Conservation (phyloP, 2,113 vertebrate species). For the Dermatemys mawii region DNA sequence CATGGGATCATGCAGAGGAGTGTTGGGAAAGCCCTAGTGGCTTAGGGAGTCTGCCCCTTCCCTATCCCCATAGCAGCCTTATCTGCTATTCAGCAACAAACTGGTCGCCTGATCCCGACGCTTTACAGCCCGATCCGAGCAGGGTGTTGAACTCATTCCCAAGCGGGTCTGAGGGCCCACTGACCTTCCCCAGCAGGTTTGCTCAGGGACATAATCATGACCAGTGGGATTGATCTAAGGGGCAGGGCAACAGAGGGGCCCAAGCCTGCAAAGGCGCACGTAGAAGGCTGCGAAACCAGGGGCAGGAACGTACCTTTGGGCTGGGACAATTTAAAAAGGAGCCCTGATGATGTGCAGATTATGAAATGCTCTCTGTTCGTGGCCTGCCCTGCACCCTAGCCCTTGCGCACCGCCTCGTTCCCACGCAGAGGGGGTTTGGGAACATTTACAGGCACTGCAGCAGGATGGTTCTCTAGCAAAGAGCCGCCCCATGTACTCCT, state of each 20-base stretch:
- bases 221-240: not conserved
- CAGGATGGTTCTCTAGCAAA: not conserved
- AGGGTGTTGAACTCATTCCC: no score
- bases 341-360: no score
- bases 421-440: not conserved
- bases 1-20: not conserved
- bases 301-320: not conserved
- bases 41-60: not conserved
- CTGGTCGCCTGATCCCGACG: not conserved
- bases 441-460: not conserved
- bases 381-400: not conserved
- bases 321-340: not conserved
- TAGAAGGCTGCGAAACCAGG: not conserved
- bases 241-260: not conserved
- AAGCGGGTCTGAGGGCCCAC: no score
- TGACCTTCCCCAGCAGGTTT: not conserved
- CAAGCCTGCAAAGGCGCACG: not conserved
- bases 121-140: not conserved
- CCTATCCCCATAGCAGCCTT: not conserved
- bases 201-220: not conserved
- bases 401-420: fast-evolving
- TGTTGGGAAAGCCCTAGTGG: not conserved
- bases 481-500: not conserved
- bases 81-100: not conserved
- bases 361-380: fast-evolving